These are phyloP conservation scores for Brachionus plicatilis DNA, from an alignment of 1,140 invertebrate genomes.

Conservation along the genomic window DNA sequence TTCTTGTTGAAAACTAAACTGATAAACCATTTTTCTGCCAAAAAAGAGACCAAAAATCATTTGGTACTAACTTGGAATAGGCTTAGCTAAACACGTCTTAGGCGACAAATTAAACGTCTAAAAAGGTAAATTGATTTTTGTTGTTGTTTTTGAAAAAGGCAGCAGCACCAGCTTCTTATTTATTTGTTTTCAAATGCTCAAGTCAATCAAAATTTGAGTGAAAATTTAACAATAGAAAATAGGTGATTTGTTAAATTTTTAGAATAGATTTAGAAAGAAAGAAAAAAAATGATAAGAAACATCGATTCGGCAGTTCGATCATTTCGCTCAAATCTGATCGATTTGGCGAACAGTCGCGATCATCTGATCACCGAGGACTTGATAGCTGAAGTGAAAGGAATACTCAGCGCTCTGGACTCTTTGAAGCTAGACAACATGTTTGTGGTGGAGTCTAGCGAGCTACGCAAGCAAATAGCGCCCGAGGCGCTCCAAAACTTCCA, in stretches of 20 bases:
- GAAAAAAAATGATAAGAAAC: neutral
- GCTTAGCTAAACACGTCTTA: neutral
- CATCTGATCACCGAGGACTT: neutral
- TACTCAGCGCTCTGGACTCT: conserved; percentile 3
- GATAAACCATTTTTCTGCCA: conserved; percentile 13
- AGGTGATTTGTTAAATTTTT: neutral
- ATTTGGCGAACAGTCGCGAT: conserved; percentile 6
- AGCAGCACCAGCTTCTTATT: neutral
- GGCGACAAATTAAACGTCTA: neutral
- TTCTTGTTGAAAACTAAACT: neutral
- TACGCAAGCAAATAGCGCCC: neutral
- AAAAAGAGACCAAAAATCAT: conserved; percentile 24
- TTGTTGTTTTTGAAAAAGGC: neutral
- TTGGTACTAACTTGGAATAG: neutral
- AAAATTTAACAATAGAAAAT: neutral
- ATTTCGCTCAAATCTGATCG: neutral
- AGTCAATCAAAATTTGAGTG: conserved; percentile 30
- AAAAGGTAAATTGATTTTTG: neutral
- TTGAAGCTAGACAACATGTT: conserved; percentile 25
- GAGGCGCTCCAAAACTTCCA: neutral
- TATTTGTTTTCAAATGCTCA: neutral
- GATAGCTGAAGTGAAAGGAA: neutral
- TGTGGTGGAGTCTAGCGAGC: neutral
- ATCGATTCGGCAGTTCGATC: neutral
- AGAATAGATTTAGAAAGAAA: neutral